Percentiles rank a stretch among this genome's conserved stretches.
Conservation (phyloP, 2,797 vertebrate species). For the Sebastes vulpes region DNA sequence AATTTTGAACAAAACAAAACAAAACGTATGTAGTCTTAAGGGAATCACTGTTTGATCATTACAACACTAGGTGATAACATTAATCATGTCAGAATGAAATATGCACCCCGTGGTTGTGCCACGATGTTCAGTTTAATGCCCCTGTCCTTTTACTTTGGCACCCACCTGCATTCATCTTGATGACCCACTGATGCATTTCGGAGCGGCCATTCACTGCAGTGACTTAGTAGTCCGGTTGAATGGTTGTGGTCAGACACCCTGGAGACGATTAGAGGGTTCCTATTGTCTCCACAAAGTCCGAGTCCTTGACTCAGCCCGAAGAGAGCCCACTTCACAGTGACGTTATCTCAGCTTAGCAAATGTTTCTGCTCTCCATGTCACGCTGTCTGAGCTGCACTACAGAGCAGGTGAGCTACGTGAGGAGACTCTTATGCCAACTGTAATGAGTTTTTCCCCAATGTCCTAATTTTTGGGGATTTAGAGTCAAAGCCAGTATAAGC, state of each 20-base stretch:
- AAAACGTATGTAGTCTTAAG: background rate
- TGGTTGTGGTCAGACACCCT: constrained; percentile 30
- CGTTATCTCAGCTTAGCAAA: constrained; percentile 15
- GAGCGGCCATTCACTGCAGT: constrained; percentile 8
- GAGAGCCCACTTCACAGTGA: constrained; percentile 23
- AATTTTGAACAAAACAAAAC: background rate
- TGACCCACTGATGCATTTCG: constrained; percentile 13
- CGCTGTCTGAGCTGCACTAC: background rate
- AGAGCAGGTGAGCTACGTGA: constrained; percentile 49
- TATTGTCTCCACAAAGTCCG: constrained; percentile 31
- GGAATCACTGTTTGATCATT: background rate
- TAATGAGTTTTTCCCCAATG: constrained; percentile 12
- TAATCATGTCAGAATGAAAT: background rate
- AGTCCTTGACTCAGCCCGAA: constrained; percentile 15
- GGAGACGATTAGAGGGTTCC: constrained; percentile 25
- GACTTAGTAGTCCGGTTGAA: constrained; percentile 27
- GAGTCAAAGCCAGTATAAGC: constrained; percentile 18
- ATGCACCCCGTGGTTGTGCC: background rate
- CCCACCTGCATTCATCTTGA: constrained; percentile 10
- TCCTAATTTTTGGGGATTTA: constrained; percentile 10
- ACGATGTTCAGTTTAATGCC: background rate
- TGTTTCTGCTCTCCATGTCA: constrained; percentile 11
- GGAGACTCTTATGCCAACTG: constrained; percentile 8
- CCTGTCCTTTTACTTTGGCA: background rate
- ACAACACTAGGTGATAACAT: background rate